These are phyloP conservation scores for Protaetia brevitarsis DNA, from an alignment of 1,140 invertebrate genomes.

Conservation along the genomic window DNA sequence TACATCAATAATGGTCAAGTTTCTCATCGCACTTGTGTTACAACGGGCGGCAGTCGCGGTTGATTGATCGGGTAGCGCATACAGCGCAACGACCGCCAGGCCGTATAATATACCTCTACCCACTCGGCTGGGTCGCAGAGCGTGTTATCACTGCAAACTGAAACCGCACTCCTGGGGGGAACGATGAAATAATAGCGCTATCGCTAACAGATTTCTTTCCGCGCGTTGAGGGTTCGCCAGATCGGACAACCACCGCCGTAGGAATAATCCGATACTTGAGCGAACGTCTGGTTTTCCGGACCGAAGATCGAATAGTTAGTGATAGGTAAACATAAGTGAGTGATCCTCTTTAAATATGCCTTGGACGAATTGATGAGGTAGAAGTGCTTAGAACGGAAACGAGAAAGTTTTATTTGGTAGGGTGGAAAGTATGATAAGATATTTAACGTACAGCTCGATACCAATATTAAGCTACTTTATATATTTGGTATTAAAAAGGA, in stretches of 20 bases:
- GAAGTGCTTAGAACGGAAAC: too few relatives aligned
- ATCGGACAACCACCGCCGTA: not conserved
- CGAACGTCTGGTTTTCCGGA: not conserved
- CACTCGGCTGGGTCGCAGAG: not conserved
- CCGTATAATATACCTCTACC: constrained; percentile 15
- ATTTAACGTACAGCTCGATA: too few relatives aligned
- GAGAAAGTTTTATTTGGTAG: too few relatives aligned
- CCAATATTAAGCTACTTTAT: too few relatives aligned
- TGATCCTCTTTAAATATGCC: not conserved
- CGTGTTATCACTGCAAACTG: constrained; percentile 4
- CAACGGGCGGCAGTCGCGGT: not conserved
- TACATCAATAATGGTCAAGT: constrained; percentile 13
- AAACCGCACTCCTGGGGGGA: not conserved
- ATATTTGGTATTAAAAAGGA: too few relatives aligned
- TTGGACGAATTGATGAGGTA: not conserved
- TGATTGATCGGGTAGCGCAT: not conserved
- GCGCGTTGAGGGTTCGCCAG: not conserved
- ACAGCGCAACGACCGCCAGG: not conserved
- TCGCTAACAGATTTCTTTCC: constrained; percentile 13
- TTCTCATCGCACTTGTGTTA: not conserved
- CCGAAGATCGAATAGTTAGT: not conserved
- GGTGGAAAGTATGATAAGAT: too few relatives aligned
- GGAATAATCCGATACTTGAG: constrained; percentile 2
- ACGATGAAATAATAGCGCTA: constrained; percentile 7
- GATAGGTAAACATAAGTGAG: not conserved